Conservation (phyloP, 2,797 vertebrate species). For the Bradypus variegatus region DNA sequence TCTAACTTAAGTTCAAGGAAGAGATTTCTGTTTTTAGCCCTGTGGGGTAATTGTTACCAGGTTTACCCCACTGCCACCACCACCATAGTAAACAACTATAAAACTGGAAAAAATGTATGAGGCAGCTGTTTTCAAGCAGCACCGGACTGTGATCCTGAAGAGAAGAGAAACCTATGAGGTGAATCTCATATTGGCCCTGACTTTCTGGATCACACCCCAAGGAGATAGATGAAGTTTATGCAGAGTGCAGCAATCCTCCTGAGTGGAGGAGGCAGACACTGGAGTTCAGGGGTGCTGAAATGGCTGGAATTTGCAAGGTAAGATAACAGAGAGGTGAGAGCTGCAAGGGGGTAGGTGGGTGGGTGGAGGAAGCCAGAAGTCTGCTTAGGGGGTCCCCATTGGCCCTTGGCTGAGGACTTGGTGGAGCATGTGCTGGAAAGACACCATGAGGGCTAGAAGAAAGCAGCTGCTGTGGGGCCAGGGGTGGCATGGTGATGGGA, state of each 20-base stretch:
- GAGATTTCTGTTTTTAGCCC: neutral
- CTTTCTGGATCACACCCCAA: neutral
- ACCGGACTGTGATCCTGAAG: neutral
- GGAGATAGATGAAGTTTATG: neutral
- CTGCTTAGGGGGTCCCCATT: neutral
- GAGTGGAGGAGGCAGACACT: neutral
- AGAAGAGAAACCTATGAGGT: neutral
- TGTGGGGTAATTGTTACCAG: neutral
- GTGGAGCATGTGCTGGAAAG: neutral
- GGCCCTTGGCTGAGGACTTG: neutral
- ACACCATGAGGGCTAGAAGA: neutral
- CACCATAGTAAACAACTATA: neutral
- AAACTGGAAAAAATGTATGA: slow-evolving; percentile 25
- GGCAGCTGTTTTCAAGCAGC: neutral
- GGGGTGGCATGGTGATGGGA: neutral
- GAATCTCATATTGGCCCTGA: neutral
- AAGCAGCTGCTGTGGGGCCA: neutral
- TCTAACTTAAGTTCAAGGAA: neutral
- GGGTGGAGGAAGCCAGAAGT: neutral
- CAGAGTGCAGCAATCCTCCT: neutral
- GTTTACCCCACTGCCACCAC: neutral
- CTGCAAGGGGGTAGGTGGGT: neutral
- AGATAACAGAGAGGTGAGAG: neutral
- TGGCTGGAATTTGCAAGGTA: neutral
- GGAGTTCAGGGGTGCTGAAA: neutral